These are phyloP conservation scores for Schizopygopsis malacanthus DNA, from an alignment of 2,797 vertebrate genomes.

Conservation along the genomic window DNA sequence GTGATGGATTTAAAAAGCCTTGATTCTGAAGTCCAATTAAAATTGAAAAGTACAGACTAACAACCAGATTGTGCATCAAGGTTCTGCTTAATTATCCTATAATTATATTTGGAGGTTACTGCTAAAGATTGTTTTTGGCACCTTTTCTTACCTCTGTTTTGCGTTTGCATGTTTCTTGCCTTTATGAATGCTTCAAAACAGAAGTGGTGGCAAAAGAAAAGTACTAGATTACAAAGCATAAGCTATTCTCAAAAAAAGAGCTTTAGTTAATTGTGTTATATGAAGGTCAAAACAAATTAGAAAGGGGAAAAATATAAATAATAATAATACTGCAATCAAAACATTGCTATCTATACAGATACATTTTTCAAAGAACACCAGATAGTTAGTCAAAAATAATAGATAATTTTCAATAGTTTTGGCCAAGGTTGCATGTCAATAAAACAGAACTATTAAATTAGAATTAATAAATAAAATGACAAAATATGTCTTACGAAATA, in stretches of 20 bases:
- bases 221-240: neutral
- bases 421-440: neutral
- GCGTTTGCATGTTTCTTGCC: neutral
- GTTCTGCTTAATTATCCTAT: conserved; percentile 71
- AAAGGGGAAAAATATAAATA: neutral
- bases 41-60: conserved; percentile 52
- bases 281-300: neutral
- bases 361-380: neutral
- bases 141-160: neutral
- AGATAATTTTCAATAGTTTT: neutral
- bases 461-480: neutral
- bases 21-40: conserved; percentile 74
- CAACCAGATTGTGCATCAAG: conserved; percentile 68
- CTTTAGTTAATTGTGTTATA: neutral
- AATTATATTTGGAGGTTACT: conserved; percentile 64
- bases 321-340: neutral
- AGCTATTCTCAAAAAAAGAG: neutral
- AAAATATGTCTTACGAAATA: neutral
- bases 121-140: conserved; percentile 34
- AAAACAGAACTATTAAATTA: neutral
- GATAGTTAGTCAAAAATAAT: neutral
- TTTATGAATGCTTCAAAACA: neutral
- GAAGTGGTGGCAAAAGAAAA: neutral
- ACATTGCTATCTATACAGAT: neutral
- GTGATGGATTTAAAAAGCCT: conserved; percentile 66